Evolutionary conservation across 2,113 vertebrate species (phyloP), one percentile per base, ranked within the genome.

Genomic region (Pseudolaguvia tuberculata): DNA sequence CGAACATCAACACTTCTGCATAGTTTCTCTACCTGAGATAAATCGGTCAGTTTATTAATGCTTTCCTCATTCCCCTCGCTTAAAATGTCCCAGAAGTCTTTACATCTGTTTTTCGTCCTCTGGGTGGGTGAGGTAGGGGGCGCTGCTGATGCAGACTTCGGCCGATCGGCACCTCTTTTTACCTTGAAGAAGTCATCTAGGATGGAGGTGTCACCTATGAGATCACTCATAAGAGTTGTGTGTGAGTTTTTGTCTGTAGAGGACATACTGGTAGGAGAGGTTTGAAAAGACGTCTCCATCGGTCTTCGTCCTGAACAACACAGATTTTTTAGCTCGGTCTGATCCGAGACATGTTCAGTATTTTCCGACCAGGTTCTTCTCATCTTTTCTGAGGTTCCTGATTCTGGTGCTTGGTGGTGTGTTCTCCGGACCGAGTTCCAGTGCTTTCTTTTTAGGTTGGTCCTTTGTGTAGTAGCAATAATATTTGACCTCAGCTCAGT

Each of bases 21-120:
- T 18, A 94, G 84, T 74, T 91, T 91, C 89, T 96, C 90, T 78
- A 96, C 91, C 50, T 90, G 91, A 20, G 93, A 86, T 67, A 90
- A 58, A 78, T 99, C 94, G 0, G 94, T 96, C 58, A 98, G 88
- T 72, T 90, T 92, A 83, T 89, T 92, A 15, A 97, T 91, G 74
- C 88, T 90, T 73, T 96, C 95, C 31, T 94, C 92, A 25, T 93
- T 93, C 39, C 92, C 92, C 69, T 98, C 95, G 78, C 89, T 91
- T 77, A 99, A 82, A 75, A 99, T 93, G 85, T 98, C 96, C 96
- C 96, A 99, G 86, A 99, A 94, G 85, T 98, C 96, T 87, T 92
- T 98, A 70, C 90, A 80, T 78, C 76, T 85, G 45, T 73, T 85
- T 76, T 91, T 94, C 21, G 87, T 77, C 83, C 88, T 90, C 80